Evolutionary conservation across 2,797 vertebrate species (phyloP), one percentile per base, ranked within the genome.

Genomic region (Brachyalestes nurse): DNA sequence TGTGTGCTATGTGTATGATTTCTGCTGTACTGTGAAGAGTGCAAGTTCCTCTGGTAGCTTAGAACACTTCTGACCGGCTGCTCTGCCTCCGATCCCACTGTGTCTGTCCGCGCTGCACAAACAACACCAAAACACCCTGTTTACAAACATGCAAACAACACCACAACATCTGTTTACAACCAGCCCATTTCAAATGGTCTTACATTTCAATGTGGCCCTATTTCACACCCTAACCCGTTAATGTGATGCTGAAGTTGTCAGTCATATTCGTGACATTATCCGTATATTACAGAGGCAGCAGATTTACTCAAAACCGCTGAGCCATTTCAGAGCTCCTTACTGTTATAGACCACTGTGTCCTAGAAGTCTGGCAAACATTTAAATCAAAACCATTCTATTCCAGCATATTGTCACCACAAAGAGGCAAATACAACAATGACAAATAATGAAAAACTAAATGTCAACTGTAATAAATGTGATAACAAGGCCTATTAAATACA

Each of bases 1-100:
- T 97, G 95, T 86, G 97, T 97, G 90, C 95, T 95, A 88, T 95
- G 95, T 76, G 96, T 58, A 90, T 85, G 94, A 87, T 87, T 96
- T 96, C 79, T 95, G 95, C 89, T 97, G 95, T 89, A 97, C 93
- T 96, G 97, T 75, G 97, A 97, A 2, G 97, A 96, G 92, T 96
- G 96, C 91, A 99, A 93, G 91, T 98, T 98, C 83, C 97, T 93
- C 93, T 99, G 98, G 92, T 99, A 99, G 94, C 98, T 99, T 78
- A 98, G 94, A 80, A 98, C 93, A 84, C 97, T 92, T 89, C 96
- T 95, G 90, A 99, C 95, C 91, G 96, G 96, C 90, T 96, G 93
- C 5, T 96, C 95, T 83, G 97, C 96, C 67, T 94, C 94, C 77
- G 95, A 95, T 72, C 94, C 91, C 72, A 94, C 93, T 0, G 96